A percentile compares a stretch with the other conserved stretches of the same genome.
These are phyloP conservation scores for Rattus rattus DNA, from an alignment of 2,113 vertebrate genomes.

Conservation along the genomic window DNA sequence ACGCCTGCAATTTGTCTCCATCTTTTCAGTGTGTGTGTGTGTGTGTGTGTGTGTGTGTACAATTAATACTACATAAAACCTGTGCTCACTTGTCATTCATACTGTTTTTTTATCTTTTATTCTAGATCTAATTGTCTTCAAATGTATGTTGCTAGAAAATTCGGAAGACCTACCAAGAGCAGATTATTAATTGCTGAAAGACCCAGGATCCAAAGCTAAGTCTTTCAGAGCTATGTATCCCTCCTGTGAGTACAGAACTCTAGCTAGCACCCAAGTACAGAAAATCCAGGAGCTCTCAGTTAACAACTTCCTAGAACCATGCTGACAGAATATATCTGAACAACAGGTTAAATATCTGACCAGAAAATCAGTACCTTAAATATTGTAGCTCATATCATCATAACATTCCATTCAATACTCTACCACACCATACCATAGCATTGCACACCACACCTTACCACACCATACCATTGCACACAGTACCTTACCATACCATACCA, in stretches of 20 bases:
- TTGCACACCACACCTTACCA: neutral
- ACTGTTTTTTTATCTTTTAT: neutral
- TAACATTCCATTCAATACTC: neutral
- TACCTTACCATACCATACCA: neutral
- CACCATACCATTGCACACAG: too few relatives aligned
- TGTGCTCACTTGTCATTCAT: neutral
- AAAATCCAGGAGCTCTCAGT: neutral
- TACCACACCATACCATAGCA: neutral
- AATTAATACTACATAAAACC: neutral
- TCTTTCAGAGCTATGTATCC: neutral
- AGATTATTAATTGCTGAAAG: neutral
- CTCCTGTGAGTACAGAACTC: neutral
- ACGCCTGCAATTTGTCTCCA: neutral
- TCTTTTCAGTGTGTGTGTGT: neutral
- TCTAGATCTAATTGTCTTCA: neutral
- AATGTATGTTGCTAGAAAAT: neutral
- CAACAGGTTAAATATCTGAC: neutral
- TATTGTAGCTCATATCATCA: too few relatives aligned
- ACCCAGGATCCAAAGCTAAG: neutral
- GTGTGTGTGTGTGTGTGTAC: neutral
- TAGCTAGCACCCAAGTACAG: neutral
- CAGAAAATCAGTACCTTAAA: neutral
- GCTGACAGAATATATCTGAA: neutral
- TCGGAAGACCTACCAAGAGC: neutral
- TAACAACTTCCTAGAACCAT: neutral